Percentiles rank a stretch among this genome's conserved stretches.
Conservation (phyloP, 2,888 invertebrate genomes). For the Gordius sp. region DNA sequence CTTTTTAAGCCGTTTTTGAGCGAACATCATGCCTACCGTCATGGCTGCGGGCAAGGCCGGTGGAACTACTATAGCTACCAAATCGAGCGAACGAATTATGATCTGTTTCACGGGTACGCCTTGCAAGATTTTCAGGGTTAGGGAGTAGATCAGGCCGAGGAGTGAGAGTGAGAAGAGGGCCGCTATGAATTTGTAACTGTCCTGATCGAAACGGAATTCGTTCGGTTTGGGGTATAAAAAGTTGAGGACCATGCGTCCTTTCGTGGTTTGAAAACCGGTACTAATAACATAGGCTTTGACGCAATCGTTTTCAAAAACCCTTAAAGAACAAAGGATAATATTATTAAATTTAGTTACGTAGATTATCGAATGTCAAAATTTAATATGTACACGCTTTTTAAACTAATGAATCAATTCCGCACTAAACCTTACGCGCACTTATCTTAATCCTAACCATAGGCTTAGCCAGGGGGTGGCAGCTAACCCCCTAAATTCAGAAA, state of each 20-base stretch:
- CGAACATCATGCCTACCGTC: constrained; percentile 32
- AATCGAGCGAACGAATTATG: constrained; percentile 51
- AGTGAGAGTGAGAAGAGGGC: constrained; percentile 44
- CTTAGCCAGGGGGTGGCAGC: no score
- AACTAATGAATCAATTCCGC: no score
- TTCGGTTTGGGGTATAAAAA: constrained; percentile 82
- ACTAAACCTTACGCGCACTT: no score
- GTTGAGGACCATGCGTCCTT: constrained; percentile 57
- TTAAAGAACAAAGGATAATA: no score
- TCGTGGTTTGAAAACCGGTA: constrained; percentile 38
- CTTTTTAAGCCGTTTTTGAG: constrained; percentile 29
- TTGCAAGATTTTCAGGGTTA: constrained; percentile 19
- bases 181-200: constrained; percentile 49
- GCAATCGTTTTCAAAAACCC: constrained; percentile 31
- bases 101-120: constrained; percentile 30
- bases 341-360: no score
- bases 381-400: no score
- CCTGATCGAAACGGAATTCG: constrained; percentile 76
- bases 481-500: no score
- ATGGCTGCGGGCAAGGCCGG: constrained; percentile 53
- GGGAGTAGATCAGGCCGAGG: constrained; percentile 30
- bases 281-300: constrained; percentile 51
- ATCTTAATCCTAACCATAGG: no score
- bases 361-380: no score
- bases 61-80: constrained; percentile 70